Base-by-base conservation (phyloP, 37 sponge, comb jelly and placozoan species). In the Spongilla lacustris region DNA sequence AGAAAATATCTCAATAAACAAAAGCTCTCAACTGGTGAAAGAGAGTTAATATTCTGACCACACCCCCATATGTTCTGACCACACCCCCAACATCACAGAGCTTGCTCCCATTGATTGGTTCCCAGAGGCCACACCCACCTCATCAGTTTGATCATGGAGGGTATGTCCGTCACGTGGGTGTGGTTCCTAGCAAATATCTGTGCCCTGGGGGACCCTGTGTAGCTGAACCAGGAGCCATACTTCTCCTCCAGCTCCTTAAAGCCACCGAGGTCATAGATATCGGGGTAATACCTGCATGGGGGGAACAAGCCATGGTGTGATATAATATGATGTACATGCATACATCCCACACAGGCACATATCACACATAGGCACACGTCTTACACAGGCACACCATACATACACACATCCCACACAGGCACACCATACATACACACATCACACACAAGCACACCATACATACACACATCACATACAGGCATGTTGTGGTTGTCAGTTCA, bases 141-240 rank as follows among this genome's bases (percentile, higher is more conserved):
- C 99, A 97, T 96, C 66, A 98, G 90, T 2, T 85, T 30, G 4
- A 89, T 76, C 80, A 98, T 79, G 38, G 94, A 84, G 25, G 86
- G 67, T 71, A 97, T 73, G 79, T 96, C 93, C 26, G 67, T 78
- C 13, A 97, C 94, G 37, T 91, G 73, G 28, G 50, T 37, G 77
- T 96, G 94, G 75, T 97, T 88, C 35, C 97, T 78, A 37, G 83
- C 87, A 79, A 95, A 98, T 73, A 98, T 98, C 72, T 58, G 80
- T 14, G 97, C 97, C 32, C 99, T 76, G 10, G 99, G 97, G 50
- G 82, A 67, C 0, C 87, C 85, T 29, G 87, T 83, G 79, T 96
- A 92, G 19, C 89, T 85, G 83, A 98, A 98, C 89, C 84, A 95
- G 8, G 83, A 72, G 0, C 99, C 99, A 84, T 95, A 97, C 88